These are phyloP conservation scores for Pyrocephalus nanus DNA, from an alignment of 2,797 vertebrate genomes.

Conservation along the genomic window DNA sequence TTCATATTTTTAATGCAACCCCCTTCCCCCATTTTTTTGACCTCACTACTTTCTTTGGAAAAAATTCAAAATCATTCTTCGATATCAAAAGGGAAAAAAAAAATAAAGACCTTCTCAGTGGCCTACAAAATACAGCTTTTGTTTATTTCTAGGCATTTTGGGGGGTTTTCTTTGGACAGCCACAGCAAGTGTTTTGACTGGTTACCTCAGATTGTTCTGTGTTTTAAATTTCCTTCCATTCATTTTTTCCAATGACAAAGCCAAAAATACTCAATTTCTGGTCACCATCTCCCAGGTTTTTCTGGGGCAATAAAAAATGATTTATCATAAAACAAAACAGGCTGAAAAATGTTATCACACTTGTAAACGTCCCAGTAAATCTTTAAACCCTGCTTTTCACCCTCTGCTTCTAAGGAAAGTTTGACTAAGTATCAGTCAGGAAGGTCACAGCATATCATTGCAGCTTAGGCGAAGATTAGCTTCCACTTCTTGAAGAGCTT, in stretches of 20 bases:
- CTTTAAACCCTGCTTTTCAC: slow-evolving; percentile 28
- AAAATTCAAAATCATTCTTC: not conserved
- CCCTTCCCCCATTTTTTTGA: not conserved
- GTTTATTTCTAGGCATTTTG: slow-evolving; percentile 25
- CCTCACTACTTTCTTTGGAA: slow-evolving; percentile 10
- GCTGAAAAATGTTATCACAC: slow-evolving; percentile 47
- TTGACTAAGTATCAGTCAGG: not conserved
- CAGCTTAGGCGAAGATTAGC: slow-evolving; percentile 16
- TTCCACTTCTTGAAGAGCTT: not conserved
- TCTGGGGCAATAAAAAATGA: slow-evolving; percentile 39
- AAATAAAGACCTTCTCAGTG: not conserved
- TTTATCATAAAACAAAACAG: slow-evolving; percentile 28
- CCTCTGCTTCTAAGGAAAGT: not conserved
- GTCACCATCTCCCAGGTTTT: slow-evolving; percentile 44
- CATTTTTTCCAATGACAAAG: slow-evolving; percentile 44
- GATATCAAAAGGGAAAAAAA: not conserved
- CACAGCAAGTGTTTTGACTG: slow-evolving; percentile 21
- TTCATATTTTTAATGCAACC: not conserved
- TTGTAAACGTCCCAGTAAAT: slow-evolving; percentile 51
- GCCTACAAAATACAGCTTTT: slow-evolving; percentile 21
- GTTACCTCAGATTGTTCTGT: slow-evolving; percentile 29
- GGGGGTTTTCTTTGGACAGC: not conserved
- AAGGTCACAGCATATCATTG: not conserved
- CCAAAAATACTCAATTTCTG: slow-evolving; percentile 35
- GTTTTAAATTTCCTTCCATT: slow-evolving; percentile 55